Conservation (phyloP, 2,113 vertebrate species). For the Lethenteron reissneri region DNA sequence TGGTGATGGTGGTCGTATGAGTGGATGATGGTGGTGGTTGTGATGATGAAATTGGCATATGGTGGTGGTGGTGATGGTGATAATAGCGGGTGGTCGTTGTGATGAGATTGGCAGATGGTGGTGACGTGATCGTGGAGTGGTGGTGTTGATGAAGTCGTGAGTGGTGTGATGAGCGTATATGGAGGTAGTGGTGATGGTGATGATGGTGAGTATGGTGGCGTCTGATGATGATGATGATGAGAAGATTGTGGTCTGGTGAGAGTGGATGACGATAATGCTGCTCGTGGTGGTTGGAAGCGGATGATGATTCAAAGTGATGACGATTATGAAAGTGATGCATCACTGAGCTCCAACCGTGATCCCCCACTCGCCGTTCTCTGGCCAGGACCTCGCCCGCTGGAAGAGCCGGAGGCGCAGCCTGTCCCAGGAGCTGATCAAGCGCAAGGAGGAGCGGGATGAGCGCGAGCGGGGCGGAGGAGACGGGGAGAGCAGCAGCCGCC, state of each 20-base stretch:
- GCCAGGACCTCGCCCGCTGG: constrained; percentile 77
- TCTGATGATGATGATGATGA: neutral
- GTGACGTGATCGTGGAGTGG: neutral
- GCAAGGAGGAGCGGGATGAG: constrained; percentile 82
- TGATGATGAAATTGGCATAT: neutral
- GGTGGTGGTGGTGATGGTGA: neutral
- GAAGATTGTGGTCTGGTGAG: neutral
- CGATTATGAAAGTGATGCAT: neutral
- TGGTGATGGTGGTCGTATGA: neutral
- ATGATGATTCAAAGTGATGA: neutral
- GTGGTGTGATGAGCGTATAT: neutral
- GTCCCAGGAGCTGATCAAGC: constrained; percentile 87
- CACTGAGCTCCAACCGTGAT: neutral
- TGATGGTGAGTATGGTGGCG: neutral
- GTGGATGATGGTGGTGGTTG: neutral
- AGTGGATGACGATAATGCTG: neutral
- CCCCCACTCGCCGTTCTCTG: neutral
- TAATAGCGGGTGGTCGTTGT: too few relatives aligned
- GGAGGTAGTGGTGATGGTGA: neutral
- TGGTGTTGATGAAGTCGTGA: neutral
- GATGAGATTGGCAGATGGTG: constrained; percentile 1
- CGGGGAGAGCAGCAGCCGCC: constrained; percentile 37
- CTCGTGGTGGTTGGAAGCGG: neutral
- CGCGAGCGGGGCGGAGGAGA: constrained; percentile 41
- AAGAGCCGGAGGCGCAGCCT: constrained; percentile 73